Conservation (phyloP, 1,140 invertebrate genomes). For the Nephila pilipes region DNA sequence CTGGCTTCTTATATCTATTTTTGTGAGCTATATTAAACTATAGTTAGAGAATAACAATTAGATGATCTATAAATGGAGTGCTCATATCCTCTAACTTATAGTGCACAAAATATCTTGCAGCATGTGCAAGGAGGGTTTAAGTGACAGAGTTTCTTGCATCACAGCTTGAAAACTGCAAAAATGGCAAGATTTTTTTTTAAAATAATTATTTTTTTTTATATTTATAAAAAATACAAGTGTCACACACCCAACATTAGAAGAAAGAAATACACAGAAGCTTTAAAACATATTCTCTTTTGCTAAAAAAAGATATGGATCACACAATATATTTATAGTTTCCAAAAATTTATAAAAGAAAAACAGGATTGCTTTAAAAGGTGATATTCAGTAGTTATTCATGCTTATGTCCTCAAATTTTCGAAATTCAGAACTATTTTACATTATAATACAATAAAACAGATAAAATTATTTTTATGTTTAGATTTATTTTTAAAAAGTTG, state of each 20-base stretch:
- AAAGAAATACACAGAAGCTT: background rate
- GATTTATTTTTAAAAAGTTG: too few relatives aligned
- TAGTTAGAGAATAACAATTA: slow-evolving; percentile 65
- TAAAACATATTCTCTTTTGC: background rate
- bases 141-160: slow-evolving; percentile 68
- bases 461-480: too few relatives aligned
- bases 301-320: background rate
- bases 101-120: slow-evolving; percentile 71
- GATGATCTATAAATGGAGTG: slow-evolving; percentile 50
- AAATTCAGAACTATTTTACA: too few relatives aligned
- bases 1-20: slow-evolving; percentile 43
- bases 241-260: background rate
- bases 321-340: background rate
- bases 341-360: background rate
- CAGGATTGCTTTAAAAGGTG: too few relatives aligned
- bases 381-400: too few relatives aligned
- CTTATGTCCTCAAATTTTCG: too few relatives aligned
- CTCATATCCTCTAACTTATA: slow-evolving; percentile 57
- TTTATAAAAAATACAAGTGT: slow-evolving; percentile 18
- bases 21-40: slow-evolving; percentile 59
- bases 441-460: too few relatives aligned
- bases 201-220: slow-evolving; percentile 21
- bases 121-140: slow-evolving; percentile 65
- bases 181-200: slow-evolving; percentile 63
- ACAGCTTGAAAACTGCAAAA: slow-evolving; percentile 70